Evolutionary conservation across 2,113 vertebrate species (phyloP).

Genomic region (Pangasianodon gigas): DNA sequence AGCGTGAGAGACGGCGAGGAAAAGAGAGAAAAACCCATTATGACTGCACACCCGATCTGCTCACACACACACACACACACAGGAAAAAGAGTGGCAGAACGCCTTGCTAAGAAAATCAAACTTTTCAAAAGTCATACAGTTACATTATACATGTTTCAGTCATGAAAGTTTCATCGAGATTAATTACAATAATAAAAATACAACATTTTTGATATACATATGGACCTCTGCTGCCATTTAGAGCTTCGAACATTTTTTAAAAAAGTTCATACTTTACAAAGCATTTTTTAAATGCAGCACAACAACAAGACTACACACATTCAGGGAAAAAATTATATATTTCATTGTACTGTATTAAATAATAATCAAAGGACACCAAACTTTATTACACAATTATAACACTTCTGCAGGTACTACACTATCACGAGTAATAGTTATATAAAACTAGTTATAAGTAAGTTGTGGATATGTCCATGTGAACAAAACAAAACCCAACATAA

Average conservation of each 20-base stretch:
- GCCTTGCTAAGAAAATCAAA: neutral
- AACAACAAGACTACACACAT: neutral
- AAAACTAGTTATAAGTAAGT: neutral
- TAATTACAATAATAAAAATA: conserved; percentile 3
- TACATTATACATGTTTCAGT: neutral
- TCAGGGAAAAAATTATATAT: neutral
- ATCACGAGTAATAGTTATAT: neutral
- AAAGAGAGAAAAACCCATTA: conserved; percentile 49
- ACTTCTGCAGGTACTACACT: neutral
- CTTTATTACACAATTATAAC: neutral
- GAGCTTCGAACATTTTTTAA: neutral
- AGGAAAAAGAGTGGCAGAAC: conserved; percentile 42
- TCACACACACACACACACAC: conserved; percentile 49
- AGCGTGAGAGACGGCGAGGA: conserved; percentile 49
- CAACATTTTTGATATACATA: neutral
- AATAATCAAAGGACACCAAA: neutral
- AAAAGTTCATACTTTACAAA: neutral
- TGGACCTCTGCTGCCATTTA: neutral
- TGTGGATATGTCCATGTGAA: neutral
- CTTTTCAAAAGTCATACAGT: conserved; percentile 13
- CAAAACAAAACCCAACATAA: no score
- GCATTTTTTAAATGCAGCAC: neutral
- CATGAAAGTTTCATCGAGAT: neutral
- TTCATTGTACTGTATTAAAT: neutral
- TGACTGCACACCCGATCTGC: conserved; percentile 33